phyloP scores from a whole-genome alignment of 2,797 vertebrate species.

The Orestias chungarensis region DNA sequence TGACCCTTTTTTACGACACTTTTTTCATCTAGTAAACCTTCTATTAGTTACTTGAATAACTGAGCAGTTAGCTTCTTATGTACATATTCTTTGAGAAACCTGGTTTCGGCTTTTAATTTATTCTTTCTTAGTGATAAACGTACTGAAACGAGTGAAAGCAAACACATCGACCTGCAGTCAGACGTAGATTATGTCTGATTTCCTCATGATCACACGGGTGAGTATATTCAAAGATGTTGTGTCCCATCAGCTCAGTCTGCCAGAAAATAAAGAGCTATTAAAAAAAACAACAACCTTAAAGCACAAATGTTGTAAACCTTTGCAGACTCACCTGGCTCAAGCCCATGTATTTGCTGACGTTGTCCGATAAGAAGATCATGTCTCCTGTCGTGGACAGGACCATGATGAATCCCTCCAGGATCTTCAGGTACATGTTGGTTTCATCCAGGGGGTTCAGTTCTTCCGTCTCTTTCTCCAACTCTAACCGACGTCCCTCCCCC shows the following conservation, averaged over 20 bases:
- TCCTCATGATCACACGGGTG: slow-evolving; percentile 97
- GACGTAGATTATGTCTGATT: slow-evolving; percentile 76
- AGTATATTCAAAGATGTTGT: slow-evolving; percentile 94
- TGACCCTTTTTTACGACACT: background rate
- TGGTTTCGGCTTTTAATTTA: too few relatives aligned
- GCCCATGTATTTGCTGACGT: slow-evolving; percentile 95
- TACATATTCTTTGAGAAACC: too few relatives aligned
- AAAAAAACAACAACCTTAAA: background rate
- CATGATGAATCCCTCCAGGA: slow-evolving; percentile 94
- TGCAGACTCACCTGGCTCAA: slow-evolving; percentile 86
- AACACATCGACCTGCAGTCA: slow-evolving; percentile 58
- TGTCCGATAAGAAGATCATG: slow-evolving; percentile 95
- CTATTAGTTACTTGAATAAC: background rate
- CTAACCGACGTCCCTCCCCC: background rate
- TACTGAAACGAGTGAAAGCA: background rate
- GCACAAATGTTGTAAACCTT: background rate
- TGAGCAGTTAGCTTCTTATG: background rate
- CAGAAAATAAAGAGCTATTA: slow-evolving; percentile 6
- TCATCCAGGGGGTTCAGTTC: slow-evolving; percentile 58
- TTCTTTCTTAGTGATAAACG: background rate
- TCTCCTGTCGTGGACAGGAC: slow-evolving; percentile 92
- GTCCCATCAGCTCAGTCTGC: slow-evolving; percentile 95
- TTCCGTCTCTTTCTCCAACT: background rate
- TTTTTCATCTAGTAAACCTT: background rate
- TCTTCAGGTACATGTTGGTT: slow-evolving; percentile 88